Evolutionary conservation across 2,797 vertebrate species (phyloP), one percentile per base, ranked within the genome.

Genomic region (Clarias pachynema): DNA sequence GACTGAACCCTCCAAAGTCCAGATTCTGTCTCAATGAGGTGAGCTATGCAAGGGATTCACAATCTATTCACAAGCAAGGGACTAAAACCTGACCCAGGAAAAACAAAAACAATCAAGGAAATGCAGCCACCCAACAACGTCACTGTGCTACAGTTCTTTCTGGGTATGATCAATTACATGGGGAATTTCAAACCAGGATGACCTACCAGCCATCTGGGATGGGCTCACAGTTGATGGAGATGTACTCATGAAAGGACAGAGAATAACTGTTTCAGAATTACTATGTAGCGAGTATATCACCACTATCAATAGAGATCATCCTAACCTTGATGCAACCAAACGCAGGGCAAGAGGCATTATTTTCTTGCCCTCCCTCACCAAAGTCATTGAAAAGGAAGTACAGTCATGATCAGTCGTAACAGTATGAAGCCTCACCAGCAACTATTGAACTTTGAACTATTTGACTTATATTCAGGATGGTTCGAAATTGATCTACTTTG

Each of bases 151-250:
- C 82, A 89, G 15, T 10, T 26, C 4, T 86, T 89, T n/a, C 56
- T 90, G 2, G 81, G 83, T 2, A 90, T 88, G 86, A 73, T 84
- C 0, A 89, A 86, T 24, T 84, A 85, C 44, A 29, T 88, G 0
- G 53, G 78, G 1, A 89, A 85, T 16, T 88, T 79, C 1, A 65
- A 12, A 29, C 14, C 26, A 2, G 29, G 16, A 34, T 68, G 15
- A 31, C 1, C 15, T 4, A 29, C 4, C 4, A 34, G 15, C 10
- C 66, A 26, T 34, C 16, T 34, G 66, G 16, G 16, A 68, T 68
- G 66, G 34, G 16, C 29, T 68, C 0, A 34, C 31, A 18, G 3
- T 68, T 8, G 15, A 34, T 1, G 20, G 34, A 18, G 66, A 10
- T 8, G 31, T 68, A 5, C 2, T 68, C 16, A 68, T 68, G 16